phyloP scores from a whole-genome alignment of 2,888 invertebrate genomes.

The Ectemnius lituratus region DNA sequence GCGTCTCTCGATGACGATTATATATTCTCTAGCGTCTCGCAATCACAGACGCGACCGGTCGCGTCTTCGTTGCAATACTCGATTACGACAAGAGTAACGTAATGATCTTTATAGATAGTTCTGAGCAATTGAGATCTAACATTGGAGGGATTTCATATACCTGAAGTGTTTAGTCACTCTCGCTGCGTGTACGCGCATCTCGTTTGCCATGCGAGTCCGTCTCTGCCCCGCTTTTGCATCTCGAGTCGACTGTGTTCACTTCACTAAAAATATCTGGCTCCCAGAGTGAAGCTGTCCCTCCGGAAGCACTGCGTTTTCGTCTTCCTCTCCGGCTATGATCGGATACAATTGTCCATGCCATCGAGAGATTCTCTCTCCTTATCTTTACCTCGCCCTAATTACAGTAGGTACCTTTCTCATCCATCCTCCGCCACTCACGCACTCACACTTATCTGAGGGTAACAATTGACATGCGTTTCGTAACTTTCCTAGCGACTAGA shows the following conservation, averaged over 20 bases:
- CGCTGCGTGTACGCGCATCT: slow-evolving; percentile 12
- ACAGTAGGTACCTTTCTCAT: slow-evolving; percentile 40
- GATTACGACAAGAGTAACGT: slow-evolving; percentile 42
- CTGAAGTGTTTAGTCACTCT: slow-evolving; percentile 58
- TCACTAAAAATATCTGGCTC: slow-evolving; percentile 14
- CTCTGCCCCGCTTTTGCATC: slow-evolving; percentile 4
- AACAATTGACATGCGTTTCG: slow-evolving; percentile 76
- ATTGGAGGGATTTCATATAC: slow-evolving; percentile 71
- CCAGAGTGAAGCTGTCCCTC: too few relatives aligned
- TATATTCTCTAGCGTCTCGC: slow-evolving; percentile 27
- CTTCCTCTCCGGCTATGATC: slow-evolving; percentile 11
- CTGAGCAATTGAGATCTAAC: slow-evolving; percentile 73
- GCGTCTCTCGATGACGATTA: slow-evolving; percentile 34
- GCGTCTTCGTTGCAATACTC: slow-evolving; percentile 45
- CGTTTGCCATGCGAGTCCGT: slow-evolving; percentile 22
- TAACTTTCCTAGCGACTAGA: slow-evolving; percentile 74
- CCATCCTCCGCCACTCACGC: slow-evolving; percentile 55
- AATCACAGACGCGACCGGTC: slow-evolving; percentile 38
- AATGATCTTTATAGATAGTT: slow-evolving; percentile 59
- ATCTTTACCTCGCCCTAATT: slow-evolving; percentile 26
- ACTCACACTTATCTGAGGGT: slow-evolving; percentile 71
- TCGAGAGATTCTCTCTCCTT: neutral
- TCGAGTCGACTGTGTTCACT: neutral
- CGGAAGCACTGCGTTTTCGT: neutral
- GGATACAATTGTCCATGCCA: slow-evolving; percentile 6